These are phyloP conservation scores for Limnodromus scolopaceus DNA, from an alignment of 2,797 vertebrate species.

Conservation along the genomic window DNA sequence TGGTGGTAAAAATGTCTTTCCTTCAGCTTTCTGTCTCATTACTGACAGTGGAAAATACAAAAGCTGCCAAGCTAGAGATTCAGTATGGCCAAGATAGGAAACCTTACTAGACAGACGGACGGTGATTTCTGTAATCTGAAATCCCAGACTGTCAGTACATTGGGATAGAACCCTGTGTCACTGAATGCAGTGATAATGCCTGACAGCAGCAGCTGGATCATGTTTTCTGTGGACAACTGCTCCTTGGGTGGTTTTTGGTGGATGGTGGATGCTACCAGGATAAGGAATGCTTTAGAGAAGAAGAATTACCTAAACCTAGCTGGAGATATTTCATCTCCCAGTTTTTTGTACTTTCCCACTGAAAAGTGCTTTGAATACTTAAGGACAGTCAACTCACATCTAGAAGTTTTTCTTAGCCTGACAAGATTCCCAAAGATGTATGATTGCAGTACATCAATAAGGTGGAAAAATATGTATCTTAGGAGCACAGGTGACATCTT, in stretches of 20 bases:
- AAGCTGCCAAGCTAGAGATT: neutral
- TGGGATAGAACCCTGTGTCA: neutral
- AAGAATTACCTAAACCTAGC: neutral
- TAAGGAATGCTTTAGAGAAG: neutral
- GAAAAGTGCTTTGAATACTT: neutral
- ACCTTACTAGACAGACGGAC: neutral
- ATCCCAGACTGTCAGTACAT: neutral
- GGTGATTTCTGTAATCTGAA: conserved; percentile 22
- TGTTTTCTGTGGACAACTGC: neutral
- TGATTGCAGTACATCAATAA: neutral
- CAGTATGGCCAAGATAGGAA: neutral
- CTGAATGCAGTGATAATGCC: neutral
- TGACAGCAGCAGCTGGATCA: neutral
- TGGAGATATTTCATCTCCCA: neutral
- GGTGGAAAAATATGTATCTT: neutral
- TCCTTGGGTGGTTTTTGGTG: neutral
- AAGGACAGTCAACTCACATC: neutral
- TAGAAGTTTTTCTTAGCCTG: conserved; percentile 4
- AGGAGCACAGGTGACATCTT: conserved; percentile 17
- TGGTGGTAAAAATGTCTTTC: neutral
- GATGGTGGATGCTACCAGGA: neutral
- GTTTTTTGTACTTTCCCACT: neutral
- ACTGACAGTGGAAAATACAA: neutral
- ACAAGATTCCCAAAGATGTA: neutral
- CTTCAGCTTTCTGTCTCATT: neutral